Conservation (phyloP, 2,113 vertebrate species). For the Isurus oxyrinchus region DNA sequence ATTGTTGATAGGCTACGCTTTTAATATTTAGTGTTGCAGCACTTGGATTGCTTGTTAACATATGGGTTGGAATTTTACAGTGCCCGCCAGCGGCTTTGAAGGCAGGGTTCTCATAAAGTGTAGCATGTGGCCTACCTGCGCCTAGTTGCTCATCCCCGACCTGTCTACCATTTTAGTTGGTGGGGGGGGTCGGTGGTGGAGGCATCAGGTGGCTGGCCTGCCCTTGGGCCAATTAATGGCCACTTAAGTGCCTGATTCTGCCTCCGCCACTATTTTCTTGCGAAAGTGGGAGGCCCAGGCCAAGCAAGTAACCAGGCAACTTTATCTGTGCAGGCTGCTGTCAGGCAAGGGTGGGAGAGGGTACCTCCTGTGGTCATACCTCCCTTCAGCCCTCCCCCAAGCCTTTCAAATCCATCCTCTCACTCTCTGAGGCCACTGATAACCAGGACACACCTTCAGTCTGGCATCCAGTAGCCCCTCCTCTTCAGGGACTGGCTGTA, state of each 20-base stretch:
- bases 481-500: too few relatives aligned
- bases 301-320: neutral
- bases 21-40: neutral
- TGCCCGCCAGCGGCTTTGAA: neutral
- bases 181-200: too few relatives aligned
- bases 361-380: too few relatives aligned
- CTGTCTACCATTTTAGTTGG: neutral
- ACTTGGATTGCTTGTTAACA: neutral
- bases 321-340: too few relatives aligned
- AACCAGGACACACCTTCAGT: too few relatives aligned
- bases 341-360: too few relatives aligned
- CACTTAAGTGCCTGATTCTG: neutral
- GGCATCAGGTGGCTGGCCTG: too few relatives aligned
- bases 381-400: too few relatives aligned
- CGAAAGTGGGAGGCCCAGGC: neutral
- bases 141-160: neutral
- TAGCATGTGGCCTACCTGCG: neutral
- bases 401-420: too few relatives aligned
- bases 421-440: too few relatives aligned
- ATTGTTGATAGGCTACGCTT: neutral
- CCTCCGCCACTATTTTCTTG: neutral
- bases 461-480: too few relatives aligned
- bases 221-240: neutral
- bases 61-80: neutral
- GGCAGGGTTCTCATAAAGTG: neutral